These are phyloP conservation scores for Xyrichtys novacula DNA, from an alignment of 2,797 vertebrate species.

Conservation along the genomic window DNA sequence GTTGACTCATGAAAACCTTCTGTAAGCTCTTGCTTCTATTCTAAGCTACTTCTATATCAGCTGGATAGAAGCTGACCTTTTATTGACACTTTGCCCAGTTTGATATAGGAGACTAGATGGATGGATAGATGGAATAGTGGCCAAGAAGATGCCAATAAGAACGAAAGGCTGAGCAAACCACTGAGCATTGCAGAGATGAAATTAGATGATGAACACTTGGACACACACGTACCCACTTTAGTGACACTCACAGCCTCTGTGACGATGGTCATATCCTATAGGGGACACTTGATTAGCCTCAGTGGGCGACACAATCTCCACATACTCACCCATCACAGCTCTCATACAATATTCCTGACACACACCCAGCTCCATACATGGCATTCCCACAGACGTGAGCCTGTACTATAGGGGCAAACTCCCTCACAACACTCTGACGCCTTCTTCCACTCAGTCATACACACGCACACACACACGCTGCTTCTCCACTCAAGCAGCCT, in stretches of 20 bases:
- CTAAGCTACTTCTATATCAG: no score
- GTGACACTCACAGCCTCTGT: background rate
- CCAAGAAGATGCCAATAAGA: background rate
- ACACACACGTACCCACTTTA: conserved; percentile 11
- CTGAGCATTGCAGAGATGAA: background rate
- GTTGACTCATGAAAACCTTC: no score
- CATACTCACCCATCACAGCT: background rate
- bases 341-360: conserved; percentile 47
- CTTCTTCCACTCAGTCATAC: conserved; percentile 3
- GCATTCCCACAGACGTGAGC: conserved; percentile 26
- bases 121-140: background rate
- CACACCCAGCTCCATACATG: conserved; percentile 31
- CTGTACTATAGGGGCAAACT: conserved; percentile 19
- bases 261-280: conserved; percentile 12
- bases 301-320: background rate
- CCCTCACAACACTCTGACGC: conserved; percentile 5
- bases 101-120: background rate
- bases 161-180: background rate
- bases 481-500: conserved; percentile 33
- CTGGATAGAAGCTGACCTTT: background rate
- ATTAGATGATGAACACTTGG: conserved; percentile 1
- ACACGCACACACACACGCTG: conserved; percentile 9
- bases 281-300: conserved; percentile 20
- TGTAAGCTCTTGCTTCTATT: no score
- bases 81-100: background rate